A percentile compares a stretch with the other conserved stretches of the same genome.
Conservation (phyloP, 2,888 invertebrate genomes). For the Synanthedon andrenaeformis region DNA sequence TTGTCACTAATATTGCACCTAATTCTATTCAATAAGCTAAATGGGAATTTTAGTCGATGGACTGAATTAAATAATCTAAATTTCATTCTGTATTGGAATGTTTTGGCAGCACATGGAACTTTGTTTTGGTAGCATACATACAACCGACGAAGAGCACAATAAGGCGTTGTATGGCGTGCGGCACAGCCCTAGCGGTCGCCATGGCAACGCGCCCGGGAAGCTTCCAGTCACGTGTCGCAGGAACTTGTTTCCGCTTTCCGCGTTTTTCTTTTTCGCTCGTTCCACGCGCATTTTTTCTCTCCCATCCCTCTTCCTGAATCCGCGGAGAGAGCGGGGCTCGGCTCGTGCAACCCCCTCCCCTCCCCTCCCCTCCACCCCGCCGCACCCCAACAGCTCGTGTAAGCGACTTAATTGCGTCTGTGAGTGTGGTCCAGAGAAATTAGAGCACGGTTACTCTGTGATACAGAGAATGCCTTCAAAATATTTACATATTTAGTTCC, state of each 20-base stretch:
- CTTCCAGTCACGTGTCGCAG: conserved; percentile 67
- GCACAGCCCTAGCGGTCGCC: conserved; percentile 34
- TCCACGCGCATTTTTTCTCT: conserved; percentile 54
- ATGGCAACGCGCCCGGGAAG: conserved; percentile 62
- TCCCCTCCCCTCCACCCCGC: conserved; percentile 5
- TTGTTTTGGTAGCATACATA: too few relatives aligned
- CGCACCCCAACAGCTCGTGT: conserved; percentile 51
- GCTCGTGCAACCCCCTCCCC: conserved; percentile 25
- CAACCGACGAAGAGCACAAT: too few relatives aligned
- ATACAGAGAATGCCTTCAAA: conserved; percentile 25
- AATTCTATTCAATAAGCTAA: too few relatives aligned
- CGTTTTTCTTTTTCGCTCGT: conserved; percentile 57
- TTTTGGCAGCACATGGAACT: too few relatives aligned
- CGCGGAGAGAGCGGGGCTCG: conserved; percentile 15
- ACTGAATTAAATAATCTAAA: too few relatives aligned
- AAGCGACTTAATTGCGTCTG: conserved; percentile 70
- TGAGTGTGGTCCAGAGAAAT: conserved; percentile 70
- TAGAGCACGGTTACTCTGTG: conserved; percentile 45
- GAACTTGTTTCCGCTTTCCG: conserved; percentile 59
- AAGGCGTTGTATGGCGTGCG: not conserved
- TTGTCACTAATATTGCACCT: too few relatives aligned
- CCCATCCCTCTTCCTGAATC: conserved; percentile 11
- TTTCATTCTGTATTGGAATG: too few relatives aligned
- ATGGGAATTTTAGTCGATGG: too few relatives aligned
- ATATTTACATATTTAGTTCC: not conserved